These are phyloP conservation scores for Acleris literana DNA, from an alignment of 2,888 invertebrate species.

Conservation along the genomic window DNA sequence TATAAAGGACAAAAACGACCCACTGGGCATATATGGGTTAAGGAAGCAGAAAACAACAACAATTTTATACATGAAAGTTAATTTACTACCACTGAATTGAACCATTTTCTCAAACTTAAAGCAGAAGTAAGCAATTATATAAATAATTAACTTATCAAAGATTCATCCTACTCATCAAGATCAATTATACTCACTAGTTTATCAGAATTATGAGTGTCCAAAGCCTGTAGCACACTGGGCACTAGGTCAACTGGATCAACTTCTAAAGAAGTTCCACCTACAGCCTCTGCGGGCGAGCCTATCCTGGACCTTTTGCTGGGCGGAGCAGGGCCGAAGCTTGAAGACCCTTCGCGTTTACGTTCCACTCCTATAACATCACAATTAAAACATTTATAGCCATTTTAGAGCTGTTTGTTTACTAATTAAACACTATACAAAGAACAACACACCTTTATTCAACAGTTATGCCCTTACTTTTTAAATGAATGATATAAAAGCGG, in stretches of 20 bases:
- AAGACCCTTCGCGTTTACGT: conserved; percentile 87
- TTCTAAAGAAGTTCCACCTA: conserved; percentile 86
- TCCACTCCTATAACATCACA: conserved; percentile 76
- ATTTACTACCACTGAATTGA: no score
- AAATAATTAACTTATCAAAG: no score
- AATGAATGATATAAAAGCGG: neutral
- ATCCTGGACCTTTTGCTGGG: conserved; percentile 74
- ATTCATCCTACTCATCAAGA: neutral
- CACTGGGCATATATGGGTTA: no score
- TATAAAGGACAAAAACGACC: no score
- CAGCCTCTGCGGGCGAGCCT: conserved; percentile 75
- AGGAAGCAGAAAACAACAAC: no score
- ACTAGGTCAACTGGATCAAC: conserved; percentile 92
- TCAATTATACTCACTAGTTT: conserved; percentile 83
- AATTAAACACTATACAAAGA: no score
- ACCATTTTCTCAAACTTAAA: no score
- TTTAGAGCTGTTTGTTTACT: neutral
- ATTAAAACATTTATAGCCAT: neutral
- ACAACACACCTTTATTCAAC: no score
- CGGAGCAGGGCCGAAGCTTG: conserved; percentile 83
- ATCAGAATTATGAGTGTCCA: conserved; percentile 91
- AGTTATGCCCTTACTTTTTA: neutral
- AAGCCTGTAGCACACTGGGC: conserved; percentile 88
- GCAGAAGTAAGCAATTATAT: no score
- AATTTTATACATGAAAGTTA: no score